Base-by-base conservation (phyloP, 1,140 invertebrate species). In the Stegodyphus dumicola region DNA sequence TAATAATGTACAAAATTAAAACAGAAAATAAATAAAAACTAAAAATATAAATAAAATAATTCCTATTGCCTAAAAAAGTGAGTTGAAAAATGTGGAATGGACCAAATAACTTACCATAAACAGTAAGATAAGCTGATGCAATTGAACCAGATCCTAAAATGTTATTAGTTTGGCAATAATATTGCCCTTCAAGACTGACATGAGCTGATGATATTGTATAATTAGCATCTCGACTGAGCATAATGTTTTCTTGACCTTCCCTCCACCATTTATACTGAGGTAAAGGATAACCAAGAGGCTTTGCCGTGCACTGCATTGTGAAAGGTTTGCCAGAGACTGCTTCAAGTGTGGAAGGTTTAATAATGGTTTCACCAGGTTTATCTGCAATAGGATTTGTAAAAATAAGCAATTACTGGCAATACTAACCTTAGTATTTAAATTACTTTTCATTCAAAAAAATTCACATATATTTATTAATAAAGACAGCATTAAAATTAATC, bases 241-340 rank as follows among this genome's bases (percentile, higher is more conserved):
- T 13, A 92, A 70, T 7, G 92, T 91, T 78, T 6, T 90, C 89
- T 7, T 94, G 93, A 13, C 92, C 93, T 87, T 96, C 94, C 71
- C 94, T 93, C 92, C 96, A 97, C 96, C 96, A 97, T 73, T 88
- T 93, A 89, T 95, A 98, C 85, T 95, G 94, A 0, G 96, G 95
- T 49, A 94, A 93, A 0, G 96, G 96, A 93, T 95, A 97, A 7
- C 96, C 96, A 0, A 95, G 95, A 0, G 96, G 96, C 87, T 93
- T 95, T 1, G 96, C 95, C 54, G 93, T 94, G 88, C 96, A 98
- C 0, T 95, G 96, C 1, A 98, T 91, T 1, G 95, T 97, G 1
- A 97, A 95, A 0, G 93, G 93, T 5, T 95, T 93, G 2, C 95
- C 95, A 89, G 97, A 95, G 66, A 95, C 94, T 1, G 96, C 96